Evolutionary conservation across 2,797 vertebrate species (phyloP).

Genomic region (Mormyrus hasselquistii): DNA sequence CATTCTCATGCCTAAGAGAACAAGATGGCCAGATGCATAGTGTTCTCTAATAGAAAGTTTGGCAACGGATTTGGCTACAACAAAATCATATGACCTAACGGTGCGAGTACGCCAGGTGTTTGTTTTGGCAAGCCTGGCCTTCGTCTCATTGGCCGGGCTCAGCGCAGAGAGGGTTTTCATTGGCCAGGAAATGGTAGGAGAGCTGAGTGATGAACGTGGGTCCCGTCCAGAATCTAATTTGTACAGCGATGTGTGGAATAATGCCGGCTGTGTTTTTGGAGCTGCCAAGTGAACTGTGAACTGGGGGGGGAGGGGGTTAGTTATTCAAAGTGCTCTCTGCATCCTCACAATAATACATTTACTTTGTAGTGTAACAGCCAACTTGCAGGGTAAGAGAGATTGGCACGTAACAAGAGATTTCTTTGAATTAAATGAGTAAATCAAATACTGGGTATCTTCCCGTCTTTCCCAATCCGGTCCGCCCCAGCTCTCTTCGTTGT

Average conservation of each 20-base stretch:
- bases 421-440: slow-evolving; percentile 15
- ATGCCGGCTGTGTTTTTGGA: slow-evolving; percentile 28
- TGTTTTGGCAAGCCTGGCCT: slow-evolving; percentile 36
- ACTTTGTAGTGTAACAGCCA: slow-evolving; percentile 7
- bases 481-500: neutral
- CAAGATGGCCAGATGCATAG: neutral
- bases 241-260: slow-evolving; percentile 31
- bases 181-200: slow-evolving; percentile 44
- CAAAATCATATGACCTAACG: slow-evolving; percentile 44
- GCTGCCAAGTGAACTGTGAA: slow-evolving; percentile 23
- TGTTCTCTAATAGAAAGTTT: neutral
- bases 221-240: slow-evolving; percentile 42
- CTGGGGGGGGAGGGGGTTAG: slow-evolving; percentile 22
- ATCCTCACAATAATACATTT: slow-evolving; percentile 29
- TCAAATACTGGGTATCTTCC: neutral
- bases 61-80: slow-evolving; percentile 31
- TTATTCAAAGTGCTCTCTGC: slow-evolving; percentile 32
- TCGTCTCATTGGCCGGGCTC: slow-evolving; percentile 33
- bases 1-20: neutral
- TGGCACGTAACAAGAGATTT: neutral
- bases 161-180: slow-evolving; percentile 39
- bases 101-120: slow-evolving; percentile 35
- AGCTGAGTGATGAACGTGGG: slow-evolving; percentile 43
- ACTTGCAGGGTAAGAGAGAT: neutral
- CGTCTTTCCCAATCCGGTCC: neutral